Conservation (phyloP, 2,113 vertebrate genomes). For the Bostrychus sinensis region DNA sequence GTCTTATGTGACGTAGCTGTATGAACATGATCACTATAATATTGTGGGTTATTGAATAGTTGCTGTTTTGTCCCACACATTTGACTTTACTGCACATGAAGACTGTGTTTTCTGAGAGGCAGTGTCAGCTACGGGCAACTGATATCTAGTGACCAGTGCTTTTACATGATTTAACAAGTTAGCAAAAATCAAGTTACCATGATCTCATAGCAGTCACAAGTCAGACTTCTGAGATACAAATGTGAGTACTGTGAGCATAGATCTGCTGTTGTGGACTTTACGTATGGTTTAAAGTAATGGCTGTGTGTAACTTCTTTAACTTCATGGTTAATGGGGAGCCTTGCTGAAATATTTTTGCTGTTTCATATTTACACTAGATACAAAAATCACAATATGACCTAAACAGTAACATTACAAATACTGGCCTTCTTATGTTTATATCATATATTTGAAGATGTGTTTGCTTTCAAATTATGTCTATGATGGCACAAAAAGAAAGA, state of each 20-base stretch:
- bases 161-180: slow-evolving; percentile 1
- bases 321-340: slow-evolving; percentile 62
- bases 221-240: not conserved
- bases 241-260: not conserved
- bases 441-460: no score
- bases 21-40: slow-evolving; percentile 18
- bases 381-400: slow-evolving; percentile 44
- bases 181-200: not conserved
- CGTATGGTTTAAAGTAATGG: slow-evolving; percentile 17
- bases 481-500: no score
- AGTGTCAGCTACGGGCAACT: slow-evolving; percentile 3
- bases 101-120: slow-evolving; percentile 17
- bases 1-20: slow-evolving; percentile 28
- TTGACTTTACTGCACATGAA: slow-evolving; percentile 21
- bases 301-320: slow-evolving; percentile 41
- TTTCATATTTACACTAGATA: slow-evolving; percentile 69
- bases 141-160: slow-evolving; percentile 5
- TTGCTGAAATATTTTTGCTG: slow-evolving; percentile 73
- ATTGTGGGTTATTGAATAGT: slow-evolving; percentile 59
- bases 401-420: slow-evolving; percentile 48
- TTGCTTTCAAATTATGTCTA: no score
- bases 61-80: slow-evolving; percentile 40
- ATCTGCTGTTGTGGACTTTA: not conserved
- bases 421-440: no score
- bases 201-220: not conserved